Evolutionary conservation across 2,113 vertebrate species (phyloP), one percentile per base, ranked within the genome.

Genomic region (Mellivora capensis): DNA sequence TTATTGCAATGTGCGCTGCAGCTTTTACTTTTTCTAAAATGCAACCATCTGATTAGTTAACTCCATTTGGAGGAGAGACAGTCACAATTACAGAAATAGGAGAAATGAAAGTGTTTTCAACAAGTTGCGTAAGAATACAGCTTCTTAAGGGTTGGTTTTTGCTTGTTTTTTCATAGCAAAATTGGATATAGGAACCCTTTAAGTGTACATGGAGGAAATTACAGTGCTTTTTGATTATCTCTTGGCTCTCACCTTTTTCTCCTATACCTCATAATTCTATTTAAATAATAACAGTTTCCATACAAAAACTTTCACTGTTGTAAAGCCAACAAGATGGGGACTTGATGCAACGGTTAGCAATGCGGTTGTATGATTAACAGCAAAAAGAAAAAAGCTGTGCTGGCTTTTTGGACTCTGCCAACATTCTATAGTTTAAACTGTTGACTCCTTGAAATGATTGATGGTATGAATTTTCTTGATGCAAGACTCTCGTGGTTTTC

Each of bases 1-100:
- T 91, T 93, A 85, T 74, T 44, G 27, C 37, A 57, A 87, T 62
- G 52, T 61, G n/a, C n/a, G 84, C 37, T 80, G 23, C 44, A 93
- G 74, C 21, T 97, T 82, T 88, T 85, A 39, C n/a, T 85, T 90
- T 92, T 91, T 71, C 67, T 79, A 54, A 86, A 49, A 86, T 86
- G 64, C 17, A 94, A 42, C n/a, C 29, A 44, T 86, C 80, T 95
- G 71, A 80, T 90, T 85, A 93, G 12, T 89, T 83, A 25, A 31
- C 25, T 91, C 18, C 27, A 67, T 69, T 77, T 94, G 76, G 44
- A 77, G 31, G 49, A 74, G 44, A 74, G 49, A 12, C 52, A 62
- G 87, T 87, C 74, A 72, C 37, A 96, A 72, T 88, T 89, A 86
- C 31, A 77, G 34, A 96, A 91, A 71, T 57, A 81, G 14, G n/a